Base-by-base conservation (phyloP, 2,113 vertebrate genomes). In the Oreocharis arfaki region DNA sequence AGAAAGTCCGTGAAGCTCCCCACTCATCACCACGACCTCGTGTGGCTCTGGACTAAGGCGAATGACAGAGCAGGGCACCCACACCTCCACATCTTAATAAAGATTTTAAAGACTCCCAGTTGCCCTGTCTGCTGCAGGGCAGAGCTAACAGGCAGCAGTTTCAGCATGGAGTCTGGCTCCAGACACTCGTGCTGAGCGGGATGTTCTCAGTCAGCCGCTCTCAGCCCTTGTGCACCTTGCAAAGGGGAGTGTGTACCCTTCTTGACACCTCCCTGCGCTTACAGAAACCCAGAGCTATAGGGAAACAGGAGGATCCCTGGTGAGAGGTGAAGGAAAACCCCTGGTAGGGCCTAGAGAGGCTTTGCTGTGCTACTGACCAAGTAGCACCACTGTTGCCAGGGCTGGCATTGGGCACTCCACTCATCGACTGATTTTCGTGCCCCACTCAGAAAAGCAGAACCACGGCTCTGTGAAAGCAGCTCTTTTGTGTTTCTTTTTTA, bases 1-100 rank as follows among this genome's bases (percentile, higher is more conserved):
- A 39, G 53, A 50, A 22, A 35, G 17, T 22, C 37, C 3, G 3
- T 0, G 0, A 42, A 67, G 42, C 32, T 61, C 67, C 35, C 2
- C 10, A 11, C 4, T 21, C 0, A 0, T 15, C n/a, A n/a, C 67
- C 10, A 5, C 16, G 20, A 49, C 17, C 41, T 70, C 49, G 41
- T 49, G 49, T 56, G 68, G 28, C 75, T 87, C 44, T 19, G 50
- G 49, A 52, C 49, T 64, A 68, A 71, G 35, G 57, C 41, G 74
- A 10, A 5, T 1, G 4, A 44, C 35, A 64, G 65, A 75, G 57
- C 61, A 87, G 41, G 21, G 35, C 49, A 82, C 20, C 53, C 52
- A 68, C 35, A 87, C 9, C 33, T 69, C 78, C 35, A 41, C 14
- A 49, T 7, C 47, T 68, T 49, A 11, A 53, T 35, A 11, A 84